Percentiles rank a stretch among this genome's conserved stretches.
These are phyloP conservation scores for Chelonoidis abingdonii DNA, from an alignment of 2,113 vertebrate species.

Conservation along the genomic window DNA sequence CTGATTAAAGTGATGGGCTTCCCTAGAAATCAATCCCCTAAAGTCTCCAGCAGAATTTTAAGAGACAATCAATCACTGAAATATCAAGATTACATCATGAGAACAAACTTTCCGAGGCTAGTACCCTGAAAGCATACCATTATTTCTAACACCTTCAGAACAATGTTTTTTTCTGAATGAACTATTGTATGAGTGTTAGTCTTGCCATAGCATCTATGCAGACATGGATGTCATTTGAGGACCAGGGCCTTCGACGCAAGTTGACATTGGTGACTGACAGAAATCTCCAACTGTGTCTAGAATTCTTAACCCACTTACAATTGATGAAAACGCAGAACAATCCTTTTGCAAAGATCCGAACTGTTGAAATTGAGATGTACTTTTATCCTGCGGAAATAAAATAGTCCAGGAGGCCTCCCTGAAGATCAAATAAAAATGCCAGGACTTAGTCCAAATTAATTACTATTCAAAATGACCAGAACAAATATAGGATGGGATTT, in stretches of 20 bases:
- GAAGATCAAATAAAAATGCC: conserved; percentile 7
- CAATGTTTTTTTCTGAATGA: neutral
- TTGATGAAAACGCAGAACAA: neutral
- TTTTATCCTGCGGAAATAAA: conserved; percentile 20
- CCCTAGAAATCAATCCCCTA: neutral
- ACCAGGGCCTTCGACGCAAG: neutral
- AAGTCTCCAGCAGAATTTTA: neutral
- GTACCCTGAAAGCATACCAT: neutral
- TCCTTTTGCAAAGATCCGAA: neutral
- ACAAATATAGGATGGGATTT: neutral
- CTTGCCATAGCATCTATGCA: neutral
- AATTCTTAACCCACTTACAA: neutral
- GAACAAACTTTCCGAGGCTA: neutral
- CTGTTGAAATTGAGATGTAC: neutral
- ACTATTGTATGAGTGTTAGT: neutral
- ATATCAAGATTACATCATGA: neutral
- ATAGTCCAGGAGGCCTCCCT: neutral
- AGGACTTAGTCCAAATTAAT: conserved; percentile 1
- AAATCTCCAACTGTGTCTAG: neutral
- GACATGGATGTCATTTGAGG: neutral
- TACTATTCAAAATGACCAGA: neutral
- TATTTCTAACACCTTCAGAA: neutral
- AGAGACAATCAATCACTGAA: neutral
- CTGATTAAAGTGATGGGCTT: neutral
- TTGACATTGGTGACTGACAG: neutral